Evolutionary conservation across 2,113 vertebrate species (phyloP), one percentile per base, ranked within the genome.

Genomic region (Notothenia coriiceps): DNA sequence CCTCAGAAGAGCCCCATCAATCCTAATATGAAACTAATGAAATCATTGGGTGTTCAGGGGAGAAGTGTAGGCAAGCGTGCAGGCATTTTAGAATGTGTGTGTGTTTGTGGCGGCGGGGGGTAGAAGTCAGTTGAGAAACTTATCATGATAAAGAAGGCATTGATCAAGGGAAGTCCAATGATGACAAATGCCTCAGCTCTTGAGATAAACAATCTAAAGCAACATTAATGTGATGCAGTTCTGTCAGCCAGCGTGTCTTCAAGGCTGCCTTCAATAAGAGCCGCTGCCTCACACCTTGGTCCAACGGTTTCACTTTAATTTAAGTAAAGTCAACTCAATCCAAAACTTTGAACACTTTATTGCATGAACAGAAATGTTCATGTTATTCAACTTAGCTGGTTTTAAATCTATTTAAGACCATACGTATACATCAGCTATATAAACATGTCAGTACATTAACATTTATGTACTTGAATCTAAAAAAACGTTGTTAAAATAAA

Each of bases 11-110:
- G 76, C 57, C 70, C 88, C 92, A 94, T 95, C 92, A 92, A 93
- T 94, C 93, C 90, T 91, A 91, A 93, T 94, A 70, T 33, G 55
- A 88, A 85, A 80, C 85, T 94, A 93, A 94, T 94, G 86, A 92
- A 94, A 91, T 89, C 76, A 89, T 64, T 66, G 77, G 88, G 84
- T 91, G 86, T 86, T 81, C 76, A 79, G 71, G 72, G 70, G 79
- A 73, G 77, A 65, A 43, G 71, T 61, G 40, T 56, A 63, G 33
- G 64, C 70, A 60, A 57, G 85, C 43, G 17, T 74, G 71, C 43
- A 57, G 61, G 55, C 76, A 52, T 84, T 74, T 50, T 40, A 40
- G 35, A 40, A 7, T 66, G 59, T 59, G 25, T 6, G 46, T 47
- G 62, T 66, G 59, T 59, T 47, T 79, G 71, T 13, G 59, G 46